A percentile compares a stretch with the other conserved stretches of the same genome.
phyloP scores from a whole-genome alignment of 2,113 vertebrate genomes.

The Rhinogobius similis region DNA sequence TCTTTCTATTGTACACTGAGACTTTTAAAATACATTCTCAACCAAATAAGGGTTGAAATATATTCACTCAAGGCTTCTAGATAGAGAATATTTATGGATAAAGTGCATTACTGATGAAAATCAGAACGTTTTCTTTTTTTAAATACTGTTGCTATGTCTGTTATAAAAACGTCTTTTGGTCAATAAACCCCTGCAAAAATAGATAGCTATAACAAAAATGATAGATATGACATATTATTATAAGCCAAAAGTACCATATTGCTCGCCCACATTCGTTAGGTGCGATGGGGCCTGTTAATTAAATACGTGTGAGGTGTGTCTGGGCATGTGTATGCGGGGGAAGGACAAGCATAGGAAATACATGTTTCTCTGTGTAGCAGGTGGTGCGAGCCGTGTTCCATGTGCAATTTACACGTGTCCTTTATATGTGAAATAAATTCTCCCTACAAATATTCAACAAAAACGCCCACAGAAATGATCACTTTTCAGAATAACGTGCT shows the following conservation, averaged over 20 bases:
- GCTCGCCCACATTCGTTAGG: neutral
- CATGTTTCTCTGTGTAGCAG: neutral
- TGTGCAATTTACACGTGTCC: constrained; percentile 77
- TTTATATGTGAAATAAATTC: constrained; percentile 50
- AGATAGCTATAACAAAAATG: neutral
- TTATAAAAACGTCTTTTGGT: too few relatives aligned
- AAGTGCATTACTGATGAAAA: too few relatives aligned
- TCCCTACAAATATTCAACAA: neutral
- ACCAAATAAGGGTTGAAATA: too few relatives aligned
- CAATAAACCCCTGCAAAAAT: neutral
- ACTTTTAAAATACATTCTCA: too few relatives aligned
- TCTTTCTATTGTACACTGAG: too few relatives aligned
- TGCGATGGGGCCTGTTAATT: constrained; percentile 34
- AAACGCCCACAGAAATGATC: neutral
- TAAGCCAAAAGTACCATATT: neutral
- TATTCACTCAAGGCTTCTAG: too few relatives aligned
- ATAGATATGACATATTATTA: neutral
- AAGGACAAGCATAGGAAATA: constrained; percentile 12
- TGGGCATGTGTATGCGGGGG: constrained; percentile 35
- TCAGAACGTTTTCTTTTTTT: too few relatives aligned
- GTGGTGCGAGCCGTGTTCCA: constrained; percentile 34
- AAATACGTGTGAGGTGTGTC: constrained; percentile 35
- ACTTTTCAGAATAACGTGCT: neutral
- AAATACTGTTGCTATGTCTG: too few relatives aligned
- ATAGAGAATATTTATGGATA: too few relatives aligned